phyloP scores from a whole-genome alignment of 2,888 invertebrate genomes.

The Drosophila acutilabella region DNA sequence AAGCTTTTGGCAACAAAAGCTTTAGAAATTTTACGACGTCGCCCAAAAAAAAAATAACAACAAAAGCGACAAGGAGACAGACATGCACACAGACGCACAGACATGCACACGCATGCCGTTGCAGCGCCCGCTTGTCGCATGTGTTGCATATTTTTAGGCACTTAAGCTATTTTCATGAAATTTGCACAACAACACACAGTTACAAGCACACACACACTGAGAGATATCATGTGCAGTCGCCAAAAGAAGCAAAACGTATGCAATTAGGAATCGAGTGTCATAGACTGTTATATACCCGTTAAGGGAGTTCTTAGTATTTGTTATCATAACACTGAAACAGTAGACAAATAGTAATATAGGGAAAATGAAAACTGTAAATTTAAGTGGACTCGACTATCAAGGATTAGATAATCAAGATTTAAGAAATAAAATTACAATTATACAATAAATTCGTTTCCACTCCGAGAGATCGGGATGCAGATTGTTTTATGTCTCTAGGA shows the following conservation, averaged over 20 bases:
- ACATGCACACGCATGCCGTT: slow-evolving; percentile 2
- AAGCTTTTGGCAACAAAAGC: slow-evolving; percentile 49
- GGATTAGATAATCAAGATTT: too few relatives aligned
- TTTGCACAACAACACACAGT: slow-evolving; percentile 59
- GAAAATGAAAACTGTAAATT: too few relatives aligned
- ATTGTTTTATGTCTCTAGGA: too few relatives aligned
- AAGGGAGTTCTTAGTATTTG: too few relatives aligned
- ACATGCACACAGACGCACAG: slow-evolving; percentile 19
- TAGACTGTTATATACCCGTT: background rate
- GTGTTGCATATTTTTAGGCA: slow-evolving; percentile 80
- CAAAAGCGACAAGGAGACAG: slow-evolving; percentile 27
- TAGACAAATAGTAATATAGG: too few relatives aligned
- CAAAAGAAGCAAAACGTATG: background rate
- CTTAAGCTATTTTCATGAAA: slow-evolving; percentile 81
- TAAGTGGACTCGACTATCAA: too few relatives aligned
- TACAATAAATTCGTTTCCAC: too few relatives aligned
- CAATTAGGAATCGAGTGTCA: background rate
- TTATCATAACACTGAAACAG: too few relatives aligned
- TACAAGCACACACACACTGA: slow-evolving; percentile 22
- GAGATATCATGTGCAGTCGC: slow-evolving; percentile 35
- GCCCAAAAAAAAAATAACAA: slow-evolving; percentile 63
- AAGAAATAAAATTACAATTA: too few relatives aligned
- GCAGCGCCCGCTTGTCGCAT: slow-evolving; percentile 44
- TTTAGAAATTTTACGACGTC: slow-evolving; percentile 59
- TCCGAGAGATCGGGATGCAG: too few relatives aligned